These are phyloP conservation scores for Diceros bicornis DNA, from an alignment of 2,797 vertebrate species.

Conservation along the genomic window DNA sequence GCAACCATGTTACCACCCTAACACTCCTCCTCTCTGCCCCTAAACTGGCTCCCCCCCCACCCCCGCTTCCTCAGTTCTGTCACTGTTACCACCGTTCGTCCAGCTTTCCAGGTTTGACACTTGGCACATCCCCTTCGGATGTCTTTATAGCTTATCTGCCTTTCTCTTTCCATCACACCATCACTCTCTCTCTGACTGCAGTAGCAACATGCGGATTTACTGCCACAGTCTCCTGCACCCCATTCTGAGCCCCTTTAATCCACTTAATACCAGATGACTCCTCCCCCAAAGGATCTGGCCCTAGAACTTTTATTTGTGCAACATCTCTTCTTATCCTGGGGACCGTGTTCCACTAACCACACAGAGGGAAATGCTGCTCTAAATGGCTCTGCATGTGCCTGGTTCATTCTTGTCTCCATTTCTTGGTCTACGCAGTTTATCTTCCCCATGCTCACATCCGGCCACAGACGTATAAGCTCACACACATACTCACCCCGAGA, in stretches of 20 bases:
- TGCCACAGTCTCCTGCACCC: background rate
- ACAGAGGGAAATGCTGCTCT: background rate
- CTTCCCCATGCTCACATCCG: background rate
- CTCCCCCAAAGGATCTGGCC: background rate
- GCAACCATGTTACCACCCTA: fast-evolving
- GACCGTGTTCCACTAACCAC: background rate
- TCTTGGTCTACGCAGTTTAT: background rate
- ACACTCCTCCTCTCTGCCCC: background rate
- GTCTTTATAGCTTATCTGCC: background rate
- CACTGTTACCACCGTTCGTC: fast-evolving
- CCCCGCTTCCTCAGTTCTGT: background rate
- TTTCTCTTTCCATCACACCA: fast-evolving
- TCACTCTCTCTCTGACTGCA: background rate
- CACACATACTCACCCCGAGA: no score
- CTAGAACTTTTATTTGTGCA: background rate
- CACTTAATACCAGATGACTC: no score
- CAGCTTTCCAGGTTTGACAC: background rate
- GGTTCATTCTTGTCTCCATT: background rate
- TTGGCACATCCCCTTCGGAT: fast-evolving
- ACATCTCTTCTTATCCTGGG: background rate
- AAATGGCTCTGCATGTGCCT: background rate
- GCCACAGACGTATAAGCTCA: background rate
- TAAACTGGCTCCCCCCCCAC: background rate
- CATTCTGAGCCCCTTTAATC: background rate
- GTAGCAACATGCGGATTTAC: fast-evolving